A percentile compares a stretch with the other conserved stretches of the same genome.
Evolutionary conservation across 2,888 invertebrate species (phyloP).

Genomic region (Ormia ochracea): DNA sequence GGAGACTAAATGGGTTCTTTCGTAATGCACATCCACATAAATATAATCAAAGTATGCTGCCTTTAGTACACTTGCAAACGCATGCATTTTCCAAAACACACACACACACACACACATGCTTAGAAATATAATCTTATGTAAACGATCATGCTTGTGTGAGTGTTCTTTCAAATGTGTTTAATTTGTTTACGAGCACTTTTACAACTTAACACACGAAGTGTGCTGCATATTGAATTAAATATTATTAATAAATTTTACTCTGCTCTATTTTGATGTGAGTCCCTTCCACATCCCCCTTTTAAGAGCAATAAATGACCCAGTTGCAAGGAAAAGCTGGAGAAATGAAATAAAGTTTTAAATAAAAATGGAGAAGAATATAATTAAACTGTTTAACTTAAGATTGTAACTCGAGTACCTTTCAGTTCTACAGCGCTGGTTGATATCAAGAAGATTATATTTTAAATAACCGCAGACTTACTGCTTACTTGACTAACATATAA

Average conservation of each 20-base stretch:
- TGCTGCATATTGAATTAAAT: neutral
- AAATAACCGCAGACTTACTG: no score
- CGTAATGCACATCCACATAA: neutral
- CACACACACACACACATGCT: neutral
- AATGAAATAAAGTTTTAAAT: no score
- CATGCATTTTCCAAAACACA: neutral
- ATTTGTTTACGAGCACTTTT: neutral
- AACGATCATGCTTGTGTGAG: neutral
- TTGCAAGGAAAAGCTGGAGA: no score
- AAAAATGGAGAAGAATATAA: no score
- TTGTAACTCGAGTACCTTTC: no score
- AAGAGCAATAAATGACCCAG: no score
- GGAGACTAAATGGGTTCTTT: neutral
- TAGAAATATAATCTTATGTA: neutral
- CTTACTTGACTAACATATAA: no score
- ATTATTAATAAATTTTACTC: neutral
- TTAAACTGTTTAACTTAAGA: no score
- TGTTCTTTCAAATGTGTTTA: neutral
- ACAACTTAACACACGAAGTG: neutral
- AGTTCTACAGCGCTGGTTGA: no score
- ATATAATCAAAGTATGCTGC: neutral
- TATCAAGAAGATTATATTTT: no score
- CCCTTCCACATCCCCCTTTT: no score
- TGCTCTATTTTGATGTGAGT: neutral
- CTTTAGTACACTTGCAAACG: neutral